These are phyloP conservation scores for Semnornis frantzii DNA, from an alignment of 2,113 vertebrate genomes.

Conservation along the genomic window DNA sequence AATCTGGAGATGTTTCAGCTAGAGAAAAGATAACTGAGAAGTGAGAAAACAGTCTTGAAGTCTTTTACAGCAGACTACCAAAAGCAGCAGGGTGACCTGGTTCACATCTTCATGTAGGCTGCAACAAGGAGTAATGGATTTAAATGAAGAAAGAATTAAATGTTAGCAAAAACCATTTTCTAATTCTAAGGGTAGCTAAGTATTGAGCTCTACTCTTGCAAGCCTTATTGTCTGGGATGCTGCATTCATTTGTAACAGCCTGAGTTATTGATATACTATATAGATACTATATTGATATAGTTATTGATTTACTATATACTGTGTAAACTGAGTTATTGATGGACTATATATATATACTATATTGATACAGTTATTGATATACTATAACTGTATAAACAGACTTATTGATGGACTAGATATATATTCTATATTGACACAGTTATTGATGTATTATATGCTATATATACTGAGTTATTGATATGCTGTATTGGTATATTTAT, in stretches of 20 bases:
- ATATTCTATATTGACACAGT: no score
- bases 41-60: not conserved
- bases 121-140: not conserved
- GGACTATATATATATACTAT: no score
- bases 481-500: no score
- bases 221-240: not conserved
- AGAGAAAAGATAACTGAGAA: not conserved
- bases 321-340: no score
- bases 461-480: no score
- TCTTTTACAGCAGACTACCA: not conserved
- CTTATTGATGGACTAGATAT: no score
- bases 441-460: no score
- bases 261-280: not conserved
- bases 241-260: not conserved
- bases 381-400: no score
- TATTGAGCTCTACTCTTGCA: not conserved
- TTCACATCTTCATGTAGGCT: not conserved
- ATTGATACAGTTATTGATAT: no score
- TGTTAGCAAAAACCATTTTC: not conserved
- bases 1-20: not conserved
- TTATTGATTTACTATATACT: no score
- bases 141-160: not conserved
- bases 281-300: no score
- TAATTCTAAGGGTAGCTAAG: not conserved
- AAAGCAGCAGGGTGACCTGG: not conserved